These are phyloP conservation scores for Saccostrea echinata DNA, from an alignment of 1,140 invertebrate genomes.

Conservation along the genomic window DNA sequence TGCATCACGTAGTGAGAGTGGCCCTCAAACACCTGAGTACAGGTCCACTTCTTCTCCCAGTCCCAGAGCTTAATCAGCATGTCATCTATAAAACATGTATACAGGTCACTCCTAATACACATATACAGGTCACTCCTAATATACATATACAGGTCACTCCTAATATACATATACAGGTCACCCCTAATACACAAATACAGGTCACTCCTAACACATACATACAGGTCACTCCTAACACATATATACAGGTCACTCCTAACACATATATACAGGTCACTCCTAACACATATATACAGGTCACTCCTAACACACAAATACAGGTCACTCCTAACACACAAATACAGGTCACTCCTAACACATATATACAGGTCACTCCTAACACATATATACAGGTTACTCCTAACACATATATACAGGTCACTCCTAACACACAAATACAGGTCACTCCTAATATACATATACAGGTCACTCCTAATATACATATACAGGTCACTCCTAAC, in stretches of 20 bases:
- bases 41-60: slow-evolving; percentile 99
- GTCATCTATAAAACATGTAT: slow-evolving; percentile 87
- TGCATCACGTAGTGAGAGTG: slow-evolving; percentile 99
- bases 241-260: too few relatives aligned
- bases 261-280: too few relatives aligned
- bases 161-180: too few relatives aligned
- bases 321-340: too few relatives aligned
- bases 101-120: too few relatives aligned
- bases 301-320: not conserved
- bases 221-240: not conserved
- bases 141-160: not conserved
- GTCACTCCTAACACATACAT: not conserved
- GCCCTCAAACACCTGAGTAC: slow-evolving; percentile 92
- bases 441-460: not conserved
- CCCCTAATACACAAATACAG: too few relatives aligned
- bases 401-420: too few relatives aligned
- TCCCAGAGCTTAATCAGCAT: slow-evolving; percentile 99
- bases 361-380: not conserved
- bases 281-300: not conserved
- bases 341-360: too few relatives aligned
- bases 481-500: too few relatives aligned
- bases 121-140: not conserved
- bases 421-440: not conserved
- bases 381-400: not conserved
- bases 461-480: too few relatives aligned